phyloP scores from a whole-genome alignment of 2,888 invertebrate genomes.

The Drosophila leonis region DNA sequence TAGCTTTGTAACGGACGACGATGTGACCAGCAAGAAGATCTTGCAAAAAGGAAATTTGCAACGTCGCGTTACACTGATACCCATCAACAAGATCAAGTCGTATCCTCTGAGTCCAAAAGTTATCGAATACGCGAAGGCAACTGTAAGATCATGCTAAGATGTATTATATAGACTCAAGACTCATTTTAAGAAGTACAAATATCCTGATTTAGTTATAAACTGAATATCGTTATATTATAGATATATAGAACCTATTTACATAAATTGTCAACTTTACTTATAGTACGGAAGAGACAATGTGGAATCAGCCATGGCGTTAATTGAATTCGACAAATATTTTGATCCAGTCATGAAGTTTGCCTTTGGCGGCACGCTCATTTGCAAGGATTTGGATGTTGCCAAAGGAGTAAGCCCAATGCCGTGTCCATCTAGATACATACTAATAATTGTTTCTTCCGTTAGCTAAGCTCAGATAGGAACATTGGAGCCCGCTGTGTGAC shows the following conservation, averaged over 20 bases:
- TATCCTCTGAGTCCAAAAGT: conserved; percentile 87
- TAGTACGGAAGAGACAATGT: conserved; percentile 93
- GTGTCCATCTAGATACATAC: neutral
- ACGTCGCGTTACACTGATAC: conserved; percentile 94
- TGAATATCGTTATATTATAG: neutral
- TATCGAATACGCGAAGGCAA: conserved; percentile 89
- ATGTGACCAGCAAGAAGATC: conserved; percentile 93
- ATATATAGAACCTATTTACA: neutral
- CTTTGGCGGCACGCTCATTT: conserved; percentile 94
- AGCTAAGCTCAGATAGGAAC: conserved; percentile 91
- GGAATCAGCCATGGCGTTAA: conserved; percentile 91
- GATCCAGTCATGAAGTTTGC: conserved; percentile 94
- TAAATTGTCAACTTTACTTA: conserved; percentile 3
- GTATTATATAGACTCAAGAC: neutral
- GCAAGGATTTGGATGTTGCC: conserved; percentile 92
- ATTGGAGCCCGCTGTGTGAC: conserved; percentile 92
- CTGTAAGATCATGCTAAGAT: conserved; percentile 86
- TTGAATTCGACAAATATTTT: conserved; percentile 89
- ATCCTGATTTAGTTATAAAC: no score
- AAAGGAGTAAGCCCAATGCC: conserved; percentile 85
- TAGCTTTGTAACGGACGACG: conserved; percentile 96
- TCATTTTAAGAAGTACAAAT: no score
- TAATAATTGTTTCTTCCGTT: neutral
- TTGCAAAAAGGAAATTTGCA: conserved; percentile 93
- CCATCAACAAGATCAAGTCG: conserved; percentile 94